phyloP scores from a whole-genome alignment of 92 coral and sea anemone genomes.

The Anthopleura xanthogrammica region DNA sequence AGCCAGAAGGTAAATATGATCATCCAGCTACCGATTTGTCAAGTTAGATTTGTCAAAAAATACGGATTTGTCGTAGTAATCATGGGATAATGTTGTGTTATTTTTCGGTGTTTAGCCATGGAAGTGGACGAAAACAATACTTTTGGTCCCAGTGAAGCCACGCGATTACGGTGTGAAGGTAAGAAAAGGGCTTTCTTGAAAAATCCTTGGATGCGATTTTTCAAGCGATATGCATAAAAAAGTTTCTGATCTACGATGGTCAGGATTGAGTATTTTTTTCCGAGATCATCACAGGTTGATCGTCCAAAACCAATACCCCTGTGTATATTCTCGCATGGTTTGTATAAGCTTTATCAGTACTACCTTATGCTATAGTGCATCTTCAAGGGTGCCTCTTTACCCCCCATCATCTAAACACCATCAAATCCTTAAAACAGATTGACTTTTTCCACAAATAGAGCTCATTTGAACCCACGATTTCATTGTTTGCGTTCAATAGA shows the following conservation, averaged over 20 bases:
- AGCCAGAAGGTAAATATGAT: conserved; percentile 82
- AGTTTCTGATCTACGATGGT: no score
- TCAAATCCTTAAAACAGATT: not conserved
- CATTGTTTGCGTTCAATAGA: not conserved
- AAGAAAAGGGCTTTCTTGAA: conserved; percentile 8
- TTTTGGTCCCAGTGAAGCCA: conserved; percentile 83
- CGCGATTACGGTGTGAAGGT: conserved; percentile 93
- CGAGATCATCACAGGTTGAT: conserved; percentile 12
- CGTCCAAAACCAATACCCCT: conserved; percentile 5
- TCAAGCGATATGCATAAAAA: not conserved
- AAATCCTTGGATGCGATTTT: not conserved
- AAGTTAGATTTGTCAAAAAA: conserved; percentile 15
- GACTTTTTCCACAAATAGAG: not conserved
- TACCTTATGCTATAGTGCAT: not conserved
- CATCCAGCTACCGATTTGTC: conserved; percentile 35
- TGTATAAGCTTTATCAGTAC: not conserved
- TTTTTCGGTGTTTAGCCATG: conserved; percentile 83
- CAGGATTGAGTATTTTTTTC: not conserved
- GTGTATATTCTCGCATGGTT: conserved; percentile 3
- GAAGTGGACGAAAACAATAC: conserved; percentile 99
- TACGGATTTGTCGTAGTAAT: conserved; percentile 48
- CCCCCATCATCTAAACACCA: not conserved
- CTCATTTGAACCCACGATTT: not conserved
- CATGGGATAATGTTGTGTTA: conserved; percentile 67
- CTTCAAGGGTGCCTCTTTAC: not conserved